Conservation (phyloP, 2,888 invertebrate genomes). For the Pelosia muscerda region DNA sequence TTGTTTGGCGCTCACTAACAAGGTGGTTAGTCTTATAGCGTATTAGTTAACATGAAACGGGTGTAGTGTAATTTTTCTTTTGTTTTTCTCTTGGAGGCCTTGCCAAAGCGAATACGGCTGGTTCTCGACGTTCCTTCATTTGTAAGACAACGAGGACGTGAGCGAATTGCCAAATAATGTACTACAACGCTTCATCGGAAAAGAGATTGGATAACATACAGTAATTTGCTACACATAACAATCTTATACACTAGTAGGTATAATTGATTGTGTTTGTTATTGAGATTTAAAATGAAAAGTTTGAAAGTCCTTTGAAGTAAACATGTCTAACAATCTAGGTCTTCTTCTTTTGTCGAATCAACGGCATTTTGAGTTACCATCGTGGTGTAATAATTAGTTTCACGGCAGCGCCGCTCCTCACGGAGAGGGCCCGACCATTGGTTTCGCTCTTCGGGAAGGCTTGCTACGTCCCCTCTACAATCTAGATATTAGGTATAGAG, state of each 20-base stretch:
- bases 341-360: no score
- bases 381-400: no score
- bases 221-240: constrained; percentile 39
- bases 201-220: constrained; percentile 38
- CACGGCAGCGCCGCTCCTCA: no score
- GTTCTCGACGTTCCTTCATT: constrained; percentile 45
- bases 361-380: no score
- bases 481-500: no score
- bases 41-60: constrained; percentile 17
- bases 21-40: constrained; percentile 6
- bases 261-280: background rate
- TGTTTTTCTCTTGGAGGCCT: constrained; percentile 21
- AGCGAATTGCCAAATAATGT: constrained; percentile 49
- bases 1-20: background rate
- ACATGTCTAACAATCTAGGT: background rate
- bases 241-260: constrained; percentile 24
- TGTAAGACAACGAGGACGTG: constrained; percentile 50
- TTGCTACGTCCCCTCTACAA: no score
- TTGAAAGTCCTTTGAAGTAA: background rate
- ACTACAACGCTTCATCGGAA: constrained; percentile 40
- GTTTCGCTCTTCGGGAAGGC: no score
- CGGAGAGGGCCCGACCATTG: no score
- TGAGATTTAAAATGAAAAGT: background rate
- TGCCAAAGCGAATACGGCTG: constrained; percentile 16
- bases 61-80: constrained; percentile 19